Percentiles rank a stretch among this genome's conserved stretches.
These are phyloP conservation scores for Chaetorhynchus papuensis DNA, from an alignment of 2,113 vertebrate genomes.

Conservation along the genomic window DNA sequence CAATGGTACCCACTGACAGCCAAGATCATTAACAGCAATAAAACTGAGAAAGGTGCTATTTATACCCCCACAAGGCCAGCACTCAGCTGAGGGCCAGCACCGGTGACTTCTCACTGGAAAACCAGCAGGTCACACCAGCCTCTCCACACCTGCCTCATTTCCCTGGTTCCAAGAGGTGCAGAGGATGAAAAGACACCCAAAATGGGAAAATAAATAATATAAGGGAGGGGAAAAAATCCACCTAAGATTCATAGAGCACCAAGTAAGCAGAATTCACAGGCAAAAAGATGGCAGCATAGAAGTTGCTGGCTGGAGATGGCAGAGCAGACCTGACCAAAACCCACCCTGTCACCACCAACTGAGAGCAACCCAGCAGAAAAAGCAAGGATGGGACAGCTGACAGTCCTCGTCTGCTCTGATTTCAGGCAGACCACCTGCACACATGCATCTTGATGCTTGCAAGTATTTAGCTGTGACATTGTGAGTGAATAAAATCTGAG, in stretches of 20 bases:
- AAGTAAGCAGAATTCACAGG: not conserved
- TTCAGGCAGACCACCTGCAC: not conserved
- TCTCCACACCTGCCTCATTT: not conserved
- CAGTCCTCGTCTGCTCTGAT: not conserved
- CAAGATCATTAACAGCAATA: not conserved
- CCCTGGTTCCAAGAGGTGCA: rapidly evolving
- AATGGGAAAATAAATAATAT: not conserved
- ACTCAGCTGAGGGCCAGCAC: not conserved
- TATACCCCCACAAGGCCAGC: not conserved
- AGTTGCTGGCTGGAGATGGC: not conserved
- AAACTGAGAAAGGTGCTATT: not conserved
- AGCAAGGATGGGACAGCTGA: not conserved
- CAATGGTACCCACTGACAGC: not conserved
- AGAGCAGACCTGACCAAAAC: not conserved
- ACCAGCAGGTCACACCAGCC: not conserved
- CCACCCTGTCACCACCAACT: not conserved
- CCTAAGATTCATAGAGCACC: not conserved
- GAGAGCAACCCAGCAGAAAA: not conserved
- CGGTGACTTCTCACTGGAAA: not conserved
- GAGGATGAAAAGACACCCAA: not conserved
- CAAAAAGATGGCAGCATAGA: not conserved
- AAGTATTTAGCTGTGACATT: not conserved
- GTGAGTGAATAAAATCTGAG: not conserved
- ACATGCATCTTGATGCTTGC: not conserved
- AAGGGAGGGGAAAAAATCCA: rapidly evolving